These are phyloP conservation scores for Megaleporinus macrocephalus DNA, from an alignment of 2,113 vertebrate species.

Conservation along the genomic window DNA sequence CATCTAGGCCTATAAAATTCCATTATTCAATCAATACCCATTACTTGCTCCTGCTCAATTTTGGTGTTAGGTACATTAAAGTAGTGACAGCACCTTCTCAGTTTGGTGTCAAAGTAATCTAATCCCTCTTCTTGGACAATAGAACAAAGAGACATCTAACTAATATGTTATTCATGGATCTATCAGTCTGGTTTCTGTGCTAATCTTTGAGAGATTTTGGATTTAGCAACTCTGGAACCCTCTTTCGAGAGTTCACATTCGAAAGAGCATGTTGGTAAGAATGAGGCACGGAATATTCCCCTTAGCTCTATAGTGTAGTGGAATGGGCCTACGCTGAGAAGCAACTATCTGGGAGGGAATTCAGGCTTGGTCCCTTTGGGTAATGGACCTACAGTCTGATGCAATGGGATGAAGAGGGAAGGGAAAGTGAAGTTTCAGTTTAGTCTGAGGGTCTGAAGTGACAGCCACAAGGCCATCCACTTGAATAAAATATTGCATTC, in stretches of 20 bases:
- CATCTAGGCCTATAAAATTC: not conserved
- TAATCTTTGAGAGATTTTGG: slow-evolving; percentile 14
- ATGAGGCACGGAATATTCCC: slow-evolving; percentile 2
- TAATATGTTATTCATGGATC: slow-evolving; percentile 35
- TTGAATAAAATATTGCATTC: slow-evolving; percentile 16
- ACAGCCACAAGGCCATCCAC: slow-evolving; percentile 22
- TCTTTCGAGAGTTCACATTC: slow-evolving; percentile 19
- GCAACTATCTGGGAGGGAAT: slow-evolving; percentile 14
- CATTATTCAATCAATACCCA: slow-evolving; percentile 8
- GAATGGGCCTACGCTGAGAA: slow-evolving; percentile 9
- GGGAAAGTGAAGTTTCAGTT: slow-evolving; percentile 21
- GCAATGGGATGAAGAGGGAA: slow-evolving; percentile 44
- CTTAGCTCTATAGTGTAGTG: slow-evolving; percentile 12
- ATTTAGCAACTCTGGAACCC: slow-evolving; percentile 1
- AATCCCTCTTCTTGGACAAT: slow-evolving; percentile 5
- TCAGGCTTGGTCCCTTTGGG: slow-evolving; percentile 12
- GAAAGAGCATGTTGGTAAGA: slow-evolving; percentile 9
- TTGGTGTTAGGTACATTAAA: slow-evolving; percentile 17
- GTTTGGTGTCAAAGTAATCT: slow-evolving; percentile 7
- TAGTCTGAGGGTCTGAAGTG: slow-evolving; percentile 46
- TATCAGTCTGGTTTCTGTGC: slow-evolving; percentile 32
- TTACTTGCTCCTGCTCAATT: not conserved
- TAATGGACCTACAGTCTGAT: slow-evolving; percentile 46
- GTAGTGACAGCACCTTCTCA: slow-evolving; percentile 9
- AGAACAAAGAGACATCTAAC: slow-evolving; percentile 6